A percentile compares a stretch with the other conserved stretches of the same genome.
Conservation (phyloP, 1,140 invertebrate species). For the Drosophila punjabiensis region DNA sequence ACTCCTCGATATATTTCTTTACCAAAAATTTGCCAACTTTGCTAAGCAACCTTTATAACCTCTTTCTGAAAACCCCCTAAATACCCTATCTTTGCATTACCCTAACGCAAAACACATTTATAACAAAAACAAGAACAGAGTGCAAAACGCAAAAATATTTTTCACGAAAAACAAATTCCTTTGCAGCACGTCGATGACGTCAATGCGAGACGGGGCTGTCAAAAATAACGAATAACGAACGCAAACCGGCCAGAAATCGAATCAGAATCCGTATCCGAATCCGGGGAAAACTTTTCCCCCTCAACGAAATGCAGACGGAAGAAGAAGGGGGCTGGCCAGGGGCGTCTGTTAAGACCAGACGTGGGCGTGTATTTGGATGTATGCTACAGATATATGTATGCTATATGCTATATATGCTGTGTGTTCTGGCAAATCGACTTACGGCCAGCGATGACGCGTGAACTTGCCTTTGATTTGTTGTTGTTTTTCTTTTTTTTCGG, state of each 20-base stretch:
- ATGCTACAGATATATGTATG: not conserved
- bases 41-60: not conserved
- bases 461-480: conserved; percentile 81
- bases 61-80: no score
- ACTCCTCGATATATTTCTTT: no score
- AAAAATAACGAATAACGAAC: conserved; percentile 39
- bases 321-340: conserved; percentile 23
- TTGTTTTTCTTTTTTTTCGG: conserved; percentile 34
- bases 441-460: conserved; percentile 72
- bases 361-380: conserved; percentile 60
- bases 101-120: conserved; percentile 44
- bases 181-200: conserved; percentile 78
- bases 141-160: conserved; percentile 70
- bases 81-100: conserved; percentile 19
- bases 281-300: conserved; percentile 42
- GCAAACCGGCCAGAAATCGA: conserved; percentile 15
- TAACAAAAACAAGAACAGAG: conserved; percentile 39
- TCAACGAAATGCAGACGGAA: conserved; percentile 3
- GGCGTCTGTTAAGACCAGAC: conserved; percentile 64
- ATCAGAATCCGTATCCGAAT: conserved; percentile 33
- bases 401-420: conserved; percentile 13
- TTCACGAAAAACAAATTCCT: conserved; percentile 82
- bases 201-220: conserved; percentile 72
- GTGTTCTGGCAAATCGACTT: conserved; percentile 33
- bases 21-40: no score